phyloP scores from a whole-genome alignment of 1,140 invertebrate genomes.

The Hypothenemus hampei region DNA sequence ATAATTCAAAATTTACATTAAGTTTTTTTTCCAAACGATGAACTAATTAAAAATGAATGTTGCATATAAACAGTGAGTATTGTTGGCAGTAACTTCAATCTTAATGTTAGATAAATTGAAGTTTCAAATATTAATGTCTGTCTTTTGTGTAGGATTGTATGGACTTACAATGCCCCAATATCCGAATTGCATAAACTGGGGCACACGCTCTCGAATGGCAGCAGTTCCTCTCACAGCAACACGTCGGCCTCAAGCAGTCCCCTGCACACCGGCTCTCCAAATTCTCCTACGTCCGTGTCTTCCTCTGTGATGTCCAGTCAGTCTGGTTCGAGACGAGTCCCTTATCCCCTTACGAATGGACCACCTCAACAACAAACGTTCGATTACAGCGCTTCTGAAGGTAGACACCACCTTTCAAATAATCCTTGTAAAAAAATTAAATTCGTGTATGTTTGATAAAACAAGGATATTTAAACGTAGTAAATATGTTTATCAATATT shows the following conservation, averaged over 20 bases:
- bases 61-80: too few species aligned
- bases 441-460: too few species aligned
- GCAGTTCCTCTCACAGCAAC: slow-evolving; percentile 57
- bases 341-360: slow-evolving; percentile 37
- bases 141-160: slow-evolving; percentile 68
- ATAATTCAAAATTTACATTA: too few species aligned
- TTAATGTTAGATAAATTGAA: not conserved
- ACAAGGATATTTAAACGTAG: too few species aligned
- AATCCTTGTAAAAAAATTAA: not conserved
- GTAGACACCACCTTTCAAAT: slow-evolving; percentile 4
- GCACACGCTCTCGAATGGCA: slow-evolving; percentile 52
- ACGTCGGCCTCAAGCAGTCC: slow-evolving; percentile 61
- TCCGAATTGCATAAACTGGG: slow-evolving; percentile 46
- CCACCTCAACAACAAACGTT: slow-evolving; percentile 47
- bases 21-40: too few species aligned
- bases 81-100: not conserved
- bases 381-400: slow-evolving; percentile 52
- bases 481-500: not conserved
- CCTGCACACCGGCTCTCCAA: slow-evolving; percentile 58
- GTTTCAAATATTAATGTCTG: not conserved
- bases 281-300: slow-evolving; percentile 78
- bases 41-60: too few species aligned
- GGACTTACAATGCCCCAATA: slow-evolving; percentile 85
- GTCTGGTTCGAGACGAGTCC: slow-evolving; percentile 36
- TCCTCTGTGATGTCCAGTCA: slow-evolving; percentile 79